Conservation (phyloP, 2,797 vertebrate species). For the Phylloscopus collybita region DNA sequence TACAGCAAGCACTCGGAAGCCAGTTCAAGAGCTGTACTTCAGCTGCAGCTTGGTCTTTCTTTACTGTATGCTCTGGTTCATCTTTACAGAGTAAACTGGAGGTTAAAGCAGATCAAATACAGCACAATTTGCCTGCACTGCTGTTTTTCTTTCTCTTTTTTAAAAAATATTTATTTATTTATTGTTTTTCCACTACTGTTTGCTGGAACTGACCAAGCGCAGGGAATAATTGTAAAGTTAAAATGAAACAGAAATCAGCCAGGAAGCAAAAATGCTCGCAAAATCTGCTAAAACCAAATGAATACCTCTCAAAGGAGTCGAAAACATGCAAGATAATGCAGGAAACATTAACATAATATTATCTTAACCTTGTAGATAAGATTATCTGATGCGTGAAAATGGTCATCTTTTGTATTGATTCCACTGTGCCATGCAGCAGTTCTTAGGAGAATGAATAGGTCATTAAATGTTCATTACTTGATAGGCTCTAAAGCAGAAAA, state of each 20-base stretch:
- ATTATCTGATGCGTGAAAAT: slow-evolving; percentile 71
- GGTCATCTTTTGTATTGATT: slow-evolving; percentile 73
- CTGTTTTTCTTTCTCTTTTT: fast-evolving
- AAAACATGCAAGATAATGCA: slow-evolving; percentile 57
- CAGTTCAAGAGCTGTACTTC: slow-evolving; percentile 17
- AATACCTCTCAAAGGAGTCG: slow-evolving; percentile 36
- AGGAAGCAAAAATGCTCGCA: slow-evolving; percentile 18
- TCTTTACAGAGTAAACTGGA: background rate
- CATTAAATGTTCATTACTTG: slow-evolving; percentile 68
- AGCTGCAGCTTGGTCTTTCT: background rate
- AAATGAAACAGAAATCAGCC: background rate
- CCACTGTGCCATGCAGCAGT: slow-evolving; percentile 1
- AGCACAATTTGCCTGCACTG: background rate
- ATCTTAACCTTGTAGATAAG: slow-evolving; percentile 74
- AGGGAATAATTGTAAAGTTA: background rate
- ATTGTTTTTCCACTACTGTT: background rate
- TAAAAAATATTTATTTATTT: background rate
- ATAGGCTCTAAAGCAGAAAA: slow-evolving; percentile 64
- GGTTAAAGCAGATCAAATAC: slow-evolving; percentile 28
- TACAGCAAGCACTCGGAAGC: background rate
- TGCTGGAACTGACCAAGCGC: background rate
- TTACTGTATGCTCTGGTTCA: background rate
- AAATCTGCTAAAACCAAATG: slow-evolving; percentile 52
- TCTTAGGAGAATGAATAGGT: slow-evolving; percentile 66
- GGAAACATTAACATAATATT: slow-evolving; percentile 72